Base-by-base conservation (phyloP, 53 echinoderm and acorn worm species). In the Arbacia lixula region DNA sequence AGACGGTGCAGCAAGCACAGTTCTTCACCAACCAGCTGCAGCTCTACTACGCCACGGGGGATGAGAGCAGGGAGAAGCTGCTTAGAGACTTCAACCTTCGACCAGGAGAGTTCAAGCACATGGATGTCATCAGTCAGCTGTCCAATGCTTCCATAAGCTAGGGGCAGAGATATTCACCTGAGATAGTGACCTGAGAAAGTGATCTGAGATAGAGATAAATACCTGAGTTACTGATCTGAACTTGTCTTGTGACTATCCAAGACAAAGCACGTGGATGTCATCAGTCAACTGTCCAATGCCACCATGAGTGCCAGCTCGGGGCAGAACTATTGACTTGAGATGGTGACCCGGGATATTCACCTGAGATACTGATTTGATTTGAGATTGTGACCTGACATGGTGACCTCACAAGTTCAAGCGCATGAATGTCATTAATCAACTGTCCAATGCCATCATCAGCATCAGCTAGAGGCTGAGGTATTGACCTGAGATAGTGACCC, bases 11-110 rank as follows among this genome's bases (percentile, higher is more conserved):
- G 33, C 91, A 96, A 12, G 96, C 96, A n/a, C 94, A 94, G 66
- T 90, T 96, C 87, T 74, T 96, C 36, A 92, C 91, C 92, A 96
- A 96, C 54, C 92, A 96, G 51, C 34, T 96, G 20, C 96, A 96
- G 91, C 91, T 96, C 17, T 96, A 91, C 72, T 96, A 94, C 60
- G 89, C 87, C 19, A 74, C 91, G 8, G 92, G 89, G 12, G 88
- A 92, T 75, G 61, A 53, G 1, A 83, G 83, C 8, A 41, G 89
- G 25, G 54, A 38, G 64, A 34, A 50, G 43, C 68, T 96, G 24
- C 92, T 96, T 20, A 53, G 71, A 6, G 61, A 53, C 30, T 97
- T 97, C 76, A 97, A 94, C 84, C 85, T 78, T 9, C 46, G 85
- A 66, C 97, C 94, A 9, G 72, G 83, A 11, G 55, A 86, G 10